Percentiles rank a stretch among this genome's conserved stretches.
Evolutionary conservation across 2,888 invertebrate species (phyloP).

Genomic region (Strigamia maritima): DNA sequence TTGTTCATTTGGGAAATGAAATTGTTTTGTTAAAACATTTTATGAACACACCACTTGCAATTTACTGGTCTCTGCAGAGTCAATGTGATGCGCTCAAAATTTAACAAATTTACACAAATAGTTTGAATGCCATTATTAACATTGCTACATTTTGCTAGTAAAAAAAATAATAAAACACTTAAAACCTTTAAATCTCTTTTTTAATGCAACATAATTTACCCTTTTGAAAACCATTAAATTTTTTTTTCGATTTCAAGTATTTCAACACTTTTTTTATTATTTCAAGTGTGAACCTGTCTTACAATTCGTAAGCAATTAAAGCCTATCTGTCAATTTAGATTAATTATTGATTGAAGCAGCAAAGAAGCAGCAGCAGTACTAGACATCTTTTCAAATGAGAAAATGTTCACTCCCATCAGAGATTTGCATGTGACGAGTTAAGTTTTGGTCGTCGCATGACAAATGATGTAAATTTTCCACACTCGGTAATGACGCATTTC

Average conservation of each 20-base stretch:
- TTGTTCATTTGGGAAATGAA: slow-evolving; percentile 10
- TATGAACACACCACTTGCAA: slow-evolving; percentile 13
- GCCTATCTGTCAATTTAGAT: slow-evolving; percentile 10
- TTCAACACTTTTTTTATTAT: not conserved
- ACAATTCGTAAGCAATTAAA: not conserved
- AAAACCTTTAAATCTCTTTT: too few relatives aligned
- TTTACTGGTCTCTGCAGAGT: slow-evolving; percentile 10
- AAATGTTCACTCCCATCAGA: not conserved
- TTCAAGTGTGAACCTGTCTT: not conserved
- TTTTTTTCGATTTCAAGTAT: not conserved
- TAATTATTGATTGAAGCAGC: slow-evolving; percentile 2
- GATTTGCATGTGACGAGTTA: not conserved
- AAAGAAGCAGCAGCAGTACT: not conserved
- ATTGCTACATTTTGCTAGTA: not conserved
- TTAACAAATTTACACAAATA: slow-evolving; percentile 15
- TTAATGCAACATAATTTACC: not conserved
- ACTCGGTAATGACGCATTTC: slow-evolving; percentile 9
- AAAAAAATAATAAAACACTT: not conserved
- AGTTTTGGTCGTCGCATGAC: not conserved
- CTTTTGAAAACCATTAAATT: not conserved
- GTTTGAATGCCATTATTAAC: not conserved
- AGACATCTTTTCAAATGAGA: slow-evolving; percentile 10
- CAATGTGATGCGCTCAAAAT: not conserved
- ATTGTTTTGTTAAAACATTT: slow-evolving; percentile 15
- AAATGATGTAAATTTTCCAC: slow-evolving; percentile 4